These are phyloP conservation scores for Odontophorus gujanensis DNA, from an alignment of 2,113 vertebrate genomes.

Conservation along the genomic window DNA sequence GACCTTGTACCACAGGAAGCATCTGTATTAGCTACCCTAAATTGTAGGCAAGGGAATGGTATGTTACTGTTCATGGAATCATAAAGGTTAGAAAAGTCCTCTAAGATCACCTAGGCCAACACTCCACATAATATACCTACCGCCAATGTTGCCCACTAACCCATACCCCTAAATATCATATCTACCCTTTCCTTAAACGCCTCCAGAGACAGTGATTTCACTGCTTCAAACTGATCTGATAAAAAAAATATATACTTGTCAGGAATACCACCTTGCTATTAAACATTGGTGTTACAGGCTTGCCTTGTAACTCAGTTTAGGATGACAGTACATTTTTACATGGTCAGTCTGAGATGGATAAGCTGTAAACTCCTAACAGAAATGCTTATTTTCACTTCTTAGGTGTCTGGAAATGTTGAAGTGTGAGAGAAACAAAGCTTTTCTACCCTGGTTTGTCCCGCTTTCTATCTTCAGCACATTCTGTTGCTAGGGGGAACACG, in stretches of 20 bases:
- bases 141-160: too few relatives aligned
- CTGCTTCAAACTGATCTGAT: background rate
- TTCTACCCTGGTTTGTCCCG: background rate
- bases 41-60: background rate
- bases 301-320: background rate
- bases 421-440: conserved; percentile 7
- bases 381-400: background rate
- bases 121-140: too few relatives aligned
- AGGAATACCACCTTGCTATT: fast-evolving
- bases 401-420: background rate
- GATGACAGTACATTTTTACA: background rate
- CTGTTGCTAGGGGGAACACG: conserved; percentile 31
- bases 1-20: background rate
- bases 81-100: too few relatives aligned
- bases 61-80: background rate
- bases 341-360: background rate
- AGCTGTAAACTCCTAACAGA: background rate
- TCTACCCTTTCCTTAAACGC: too few relatives aligned
- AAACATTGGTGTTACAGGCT: background rate
- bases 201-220: background rate
- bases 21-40: background rate
- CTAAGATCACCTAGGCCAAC: too few relatives aligned
- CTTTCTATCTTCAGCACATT: conserved; percentile 26
- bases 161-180: too few relatives aligned
- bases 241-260: background rate